These are phyloP conservation scores for Oscheius sp. DNA, from an alignment of 2,888 invertebrate species.

Conservation along the genomic window DNA sequence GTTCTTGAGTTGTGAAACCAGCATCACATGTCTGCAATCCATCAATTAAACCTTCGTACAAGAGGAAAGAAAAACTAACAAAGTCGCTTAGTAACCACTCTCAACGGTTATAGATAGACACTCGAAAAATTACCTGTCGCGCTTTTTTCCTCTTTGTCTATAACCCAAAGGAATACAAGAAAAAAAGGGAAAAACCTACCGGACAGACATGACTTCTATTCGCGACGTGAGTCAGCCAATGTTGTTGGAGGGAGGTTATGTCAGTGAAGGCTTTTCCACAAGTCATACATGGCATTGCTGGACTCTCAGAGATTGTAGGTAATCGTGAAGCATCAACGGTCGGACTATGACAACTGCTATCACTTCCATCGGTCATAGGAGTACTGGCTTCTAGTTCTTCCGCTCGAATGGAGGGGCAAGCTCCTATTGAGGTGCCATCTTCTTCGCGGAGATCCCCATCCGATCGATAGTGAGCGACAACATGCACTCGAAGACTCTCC, in stretches of 20 bases:
- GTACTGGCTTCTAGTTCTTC: constrained; percentile 7
- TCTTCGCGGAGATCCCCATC: constrained; percentile 11
- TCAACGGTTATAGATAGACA: neutral
- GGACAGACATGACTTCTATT: constrained; percentile 73
- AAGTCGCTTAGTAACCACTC: neutral
- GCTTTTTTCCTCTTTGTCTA: neutral
- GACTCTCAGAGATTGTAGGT: neutral
- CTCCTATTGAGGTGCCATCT: neutral
- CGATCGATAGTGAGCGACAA: constrained; percentile 55
- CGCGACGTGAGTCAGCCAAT: constrained; percentile 67
- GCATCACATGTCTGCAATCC: constrained; percentile 72
- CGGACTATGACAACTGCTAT: constrained; percentile 20
- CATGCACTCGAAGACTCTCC: constrained; percentile 59
- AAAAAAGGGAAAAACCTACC: constrained; percentile 24
- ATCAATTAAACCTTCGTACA: neutral
- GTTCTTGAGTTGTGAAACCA: constrained; percentile 73
- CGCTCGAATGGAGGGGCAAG: neutral
- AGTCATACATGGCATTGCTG: constrained; percentile 2
- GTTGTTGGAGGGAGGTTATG: constrained; percentile 41
- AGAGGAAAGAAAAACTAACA: neutral
- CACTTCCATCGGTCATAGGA: constrained; percentile 17
- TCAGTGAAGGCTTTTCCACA: constrained; percentile 30
- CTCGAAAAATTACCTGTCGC: constrained; percentile 7
- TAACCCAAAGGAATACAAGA: neutral
- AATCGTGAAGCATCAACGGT: neutral